Evolutionary conservation across 2,797 vertebrate genomes (phyloP).

Genomic region (Coluber constrictor): DNA sequence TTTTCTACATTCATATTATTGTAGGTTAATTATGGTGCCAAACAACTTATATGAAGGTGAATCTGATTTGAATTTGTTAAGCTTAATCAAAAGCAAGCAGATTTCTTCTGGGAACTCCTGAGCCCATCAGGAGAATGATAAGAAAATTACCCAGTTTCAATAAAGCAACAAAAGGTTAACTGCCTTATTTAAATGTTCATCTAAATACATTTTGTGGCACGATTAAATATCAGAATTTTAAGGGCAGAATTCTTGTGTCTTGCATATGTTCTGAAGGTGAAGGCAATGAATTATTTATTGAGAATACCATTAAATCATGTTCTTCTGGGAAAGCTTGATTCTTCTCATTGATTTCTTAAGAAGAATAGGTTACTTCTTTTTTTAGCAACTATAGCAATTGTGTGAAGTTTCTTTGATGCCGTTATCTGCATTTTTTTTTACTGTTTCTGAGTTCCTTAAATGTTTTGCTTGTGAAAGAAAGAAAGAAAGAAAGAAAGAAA

Average conservation of each 20-base stretch:
- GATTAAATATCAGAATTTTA: constrained; percentile 5
- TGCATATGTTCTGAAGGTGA: neutral
- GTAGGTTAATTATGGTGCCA: neutral
- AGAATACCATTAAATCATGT: constrained; percentile 3
- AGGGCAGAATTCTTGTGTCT: neutral
- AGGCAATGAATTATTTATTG: constrained; percentile 33
- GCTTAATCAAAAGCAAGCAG: neutral
- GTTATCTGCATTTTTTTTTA: neutral
- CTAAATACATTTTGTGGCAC: constrained; percentile 1
- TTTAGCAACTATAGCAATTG: neutral
- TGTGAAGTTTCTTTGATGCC: neutral
- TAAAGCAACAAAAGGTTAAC: constrained; percentile 5
- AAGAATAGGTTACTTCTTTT: constrained; percentile 3
- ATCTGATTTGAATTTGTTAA: neutral
- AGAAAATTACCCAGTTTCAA: neutral
- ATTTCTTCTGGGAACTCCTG: neutral
- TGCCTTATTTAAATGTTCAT: constrained; percentile 15
- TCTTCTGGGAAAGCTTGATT: constrained; percentile 36
- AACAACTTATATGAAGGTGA: neutral
- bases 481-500: too few species aligned
- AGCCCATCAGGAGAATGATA: neutral
- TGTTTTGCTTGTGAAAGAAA: neutral
- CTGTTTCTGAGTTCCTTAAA: neutral
- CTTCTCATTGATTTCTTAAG: constrained; percentile 22
- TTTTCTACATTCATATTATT: neutral